Evolutionary conservation across 2,797 vertebrate species (phyloP).

Genomic region (Semotilus atromaculatus): DNA sequence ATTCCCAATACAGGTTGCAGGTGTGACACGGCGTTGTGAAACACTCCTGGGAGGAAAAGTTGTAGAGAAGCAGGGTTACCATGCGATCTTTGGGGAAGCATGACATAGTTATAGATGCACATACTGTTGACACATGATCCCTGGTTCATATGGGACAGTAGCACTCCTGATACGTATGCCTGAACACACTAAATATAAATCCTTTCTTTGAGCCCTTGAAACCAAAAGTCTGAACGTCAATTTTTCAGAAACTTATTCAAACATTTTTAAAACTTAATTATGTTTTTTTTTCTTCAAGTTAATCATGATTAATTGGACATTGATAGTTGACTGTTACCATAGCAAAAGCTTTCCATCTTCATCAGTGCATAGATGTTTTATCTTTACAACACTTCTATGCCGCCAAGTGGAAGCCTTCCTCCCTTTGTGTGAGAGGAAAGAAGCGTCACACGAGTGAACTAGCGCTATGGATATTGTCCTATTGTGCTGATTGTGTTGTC

Average conservation of each 20-base stretch:
- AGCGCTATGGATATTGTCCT: slow-evolving; percentile 60
- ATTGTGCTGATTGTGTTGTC: slow-evolving; percentile 70
- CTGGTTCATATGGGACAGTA: slow-evolving; percentile 54
- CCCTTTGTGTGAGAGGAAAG: slow-evolving; percentile 64
- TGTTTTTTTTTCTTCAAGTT: background rate
- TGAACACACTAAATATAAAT: slow-evolving; percentile 45
- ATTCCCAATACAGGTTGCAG: slow-evolving; percentile 81
- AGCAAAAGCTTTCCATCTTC: slow-evolving; percentile 30
- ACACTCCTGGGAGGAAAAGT: slow-evolving; percentile 71
- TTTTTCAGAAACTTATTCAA: background rate
- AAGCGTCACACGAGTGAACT: slow-evolving; percentile 61
- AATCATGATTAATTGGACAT: slow-evolving; percentile 26
- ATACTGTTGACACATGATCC: slow-evolving; percentile 56
- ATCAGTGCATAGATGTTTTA: slow-evolving; percentile 18
- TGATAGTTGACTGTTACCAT: slow-evolving; percentile 29
- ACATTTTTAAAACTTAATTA: background rate
- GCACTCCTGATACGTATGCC: slow-evolving; percentile 26
- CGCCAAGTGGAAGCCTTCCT: slow-evolving; percentile 15
- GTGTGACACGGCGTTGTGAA: slow-evolving; percentile 74
- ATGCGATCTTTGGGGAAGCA: slow-evolving; percentile 66
- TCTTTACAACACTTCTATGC: slow-evolving; percentile 15
- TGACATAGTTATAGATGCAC: slow-evolving; percentile 60
- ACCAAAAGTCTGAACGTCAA: background rate
- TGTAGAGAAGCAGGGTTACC: slow-evolving; percentile 64
- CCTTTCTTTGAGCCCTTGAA: background rate